Evolutionary conservation across 1,140 invertebrate genomes (phyloP).

Genomic region (Drosophila lacertosa): DNA sequence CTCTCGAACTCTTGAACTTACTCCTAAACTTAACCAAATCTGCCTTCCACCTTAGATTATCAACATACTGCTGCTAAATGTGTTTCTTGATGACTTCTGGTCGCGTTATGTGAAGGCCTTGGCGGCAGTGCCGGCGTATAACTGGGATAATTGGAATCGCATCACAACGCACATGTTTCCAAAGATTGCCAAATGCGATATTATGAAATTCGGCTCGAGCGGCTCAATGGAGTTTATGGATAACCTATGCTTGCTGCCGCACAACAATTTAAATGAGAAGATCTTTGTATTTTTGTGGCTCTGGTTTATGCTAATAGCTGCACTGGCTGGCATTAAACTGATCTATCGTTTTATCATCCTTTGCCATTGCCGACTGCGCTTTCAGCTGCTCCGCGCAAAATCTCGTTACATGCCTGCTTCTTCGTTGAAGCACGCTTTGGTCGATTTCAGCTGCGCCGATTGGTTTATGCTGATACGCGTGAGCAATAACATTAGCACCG

Average conservation of each 20-base stretch:
- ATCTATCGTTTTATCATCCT: constrained; percentile 85
- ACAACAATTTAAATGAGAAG: constrained; percentile 93
- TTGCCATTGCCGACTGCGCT: constrained; percentile 63
- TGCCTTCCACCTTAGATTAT: constrained; percentile 83
- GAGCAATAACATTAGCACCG: constrained; percentile 88
- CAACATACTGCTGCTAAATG: constrained; percentile 87
- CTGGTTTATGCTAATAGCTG: constrained; percentile 90
- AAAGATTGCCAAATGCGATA: constrained; percentile 92
- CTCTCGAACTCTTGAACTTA: too few relatives aligned
- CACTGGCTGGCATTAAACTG: constrained; percentile 87
- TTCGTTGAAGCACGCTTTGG: constrained; percentile 37
- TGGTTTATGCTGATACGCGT: constrained; percentile 89
- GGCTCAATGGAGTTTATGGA: constrained; percentile 87
- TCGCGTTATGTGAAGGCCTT: constrained; percentile 88
- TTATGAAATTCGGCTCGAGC: constrained; percentile 87
- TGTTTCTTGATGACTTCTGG: constrained; percentile 91
- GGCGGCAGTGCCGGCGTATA: constrained; percentile 82
- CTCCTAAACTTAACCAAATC: background rate
- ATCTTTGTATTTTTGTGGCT: constrained; percentile 92
- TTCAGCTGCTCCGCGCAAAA: constrained; percentile 85
- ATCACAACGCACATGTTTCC: constrained; percentile 88
- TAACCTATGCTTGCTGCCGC: constrained; percentile 89
- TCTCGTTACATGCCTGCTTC: constrained; percentile 56
- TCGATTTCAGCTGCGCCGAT: constrained; percentile 85
- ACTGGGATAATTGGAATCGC: constrained; percentile 84